These are phyloP conservation scores for Autographa pulchrina DNA, from an alignment of 2,888 invertebrate genomes.

Conservation along the genomic window DNA sequence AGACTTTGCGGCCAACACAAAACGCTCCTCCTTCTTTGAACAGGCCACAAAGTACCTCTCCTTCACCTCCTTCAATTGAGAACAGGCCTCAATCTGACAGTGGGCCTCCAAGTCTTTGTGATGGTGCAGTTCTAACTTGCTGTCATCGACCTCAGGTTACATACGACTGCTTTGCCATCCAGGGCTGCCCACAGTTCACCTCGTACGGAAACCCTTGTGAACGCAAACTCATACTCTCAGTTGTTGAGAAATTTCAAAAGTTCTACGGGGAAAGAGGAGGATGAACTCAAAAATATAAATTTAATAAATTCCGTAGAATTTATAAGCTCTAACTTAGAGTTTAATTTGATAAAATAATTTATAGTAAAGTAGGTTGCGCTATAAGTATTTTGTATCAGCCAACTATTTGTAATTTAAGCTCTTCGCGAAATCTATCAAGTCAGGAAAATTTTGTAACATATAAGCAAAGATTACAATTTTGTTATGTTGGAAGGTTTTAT, in stretches of 20 bases:
- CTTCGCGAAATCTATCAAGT: not conserved
- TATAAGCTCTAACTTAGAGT: slow-evolving; percentile 10
- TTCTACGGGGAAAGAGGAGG: slow-evolving; percentile 71
- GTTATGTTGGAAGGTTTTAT: too few relatives aligned
- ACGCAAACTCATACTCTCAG: slow-evolving; percentile 65
- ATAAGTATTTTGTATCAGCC: slow-evolving; percentile 11
- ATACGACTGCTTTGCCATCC: slow-evolving; percentile 73
- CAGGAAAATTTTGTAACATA: not conserved
- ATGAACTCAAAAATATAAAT: slow-evolving; percentile 38
- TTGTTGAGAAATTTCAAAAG: slow-evolving; percentile 72
- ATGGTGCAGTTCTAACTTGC: slow-evolving; percentile 77
- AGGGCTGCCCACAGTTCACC: slow-evolving; percentile 84
- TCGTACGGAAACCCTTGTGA: slow-evolving; percentile 76
- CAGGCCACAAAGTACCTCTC: slow-evolving; percentile 22
- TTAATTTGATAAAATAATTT: slow-evolving; percentile 36
- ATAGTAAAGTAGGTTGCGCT: slow-evolving; percentile 23
- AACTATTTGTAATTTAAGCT: slow-evolving; percentile 16
- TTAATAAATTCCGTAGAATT: slow-evolving; percentile 15
- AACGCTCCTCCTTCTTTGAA: slow-evolving; percentile 20
- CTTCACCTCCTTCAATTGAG: slow-evolving; percentile 3
- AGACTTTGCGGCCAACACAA: slow-evolving; percentile 11
- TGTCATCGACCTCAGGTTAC: slow-evolving; percentile 74
- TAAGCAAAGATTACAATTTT: not conserved
- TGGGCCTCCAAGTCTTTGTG: slow-evolving; percentile 69
- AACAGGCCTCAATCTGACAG: slow-evolving; percentile 14